Base-by-base conservation (phyloP, 2,888 invertebrate species). In the Drosophila acutilabella region DNA sequence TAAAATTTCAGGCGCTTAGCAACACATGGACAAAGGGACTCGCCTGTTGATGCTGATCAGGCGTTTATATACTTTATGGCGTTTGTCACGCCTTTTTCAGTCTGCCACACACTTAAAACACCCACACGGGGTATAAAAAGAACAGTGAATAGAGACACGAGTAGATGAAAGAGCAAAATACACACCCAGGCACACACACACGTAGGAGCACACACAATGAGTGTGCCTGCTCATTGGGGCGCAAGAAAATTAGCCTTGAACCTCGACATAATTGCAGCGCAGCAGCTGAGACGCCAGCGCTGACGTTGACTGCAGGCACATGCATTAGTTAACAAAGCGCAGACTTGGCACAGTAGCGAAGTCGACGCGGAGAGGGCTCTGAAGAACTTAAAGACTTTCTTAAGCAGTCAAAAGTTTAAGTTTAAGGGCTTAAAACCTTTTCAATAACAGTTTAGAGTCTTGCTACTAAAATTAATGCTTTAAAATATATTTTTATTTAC, bases 241-340 rank as follows among this genome's bases (percentile, higher is more conserved):
- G 74, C 48, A 66, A 71, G 87, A 72, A 87, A 87, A 88, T 83
- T 88, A 87, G 89, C 83, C 83, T 83, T 88, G 83, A 83, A 83
- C 83, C 89, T 78, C 70, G 64, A 81, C 84, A 83, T 83, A 83
- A 83, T 83, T 83, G 89, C 83, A 87, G 79, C 75, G 81, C 84
- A 45, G 57, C 57, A 47, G 33, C 71, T 36, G 71, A 47, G 69
- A 52, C 57, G 61, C 23, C 30, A 11, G 41, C 74, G 68, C 5
- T 53, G 13, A 48, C 50, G 64, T 10, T 18, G 48, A 58, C 74
- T 54, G 67, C 60, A 42, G 64, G 56, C 47, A 54, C 16, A 45
- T 74, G 75, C 60, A 74, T 78, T 78, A 36, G 74, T 58, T 64
- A 71, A 71, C 58, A 42, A 36, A 44, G 56, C 23, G 23, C 20